Conservation (phyloP, 2,113 vertebrate genomes). For the Mungos mungo region DNA sequence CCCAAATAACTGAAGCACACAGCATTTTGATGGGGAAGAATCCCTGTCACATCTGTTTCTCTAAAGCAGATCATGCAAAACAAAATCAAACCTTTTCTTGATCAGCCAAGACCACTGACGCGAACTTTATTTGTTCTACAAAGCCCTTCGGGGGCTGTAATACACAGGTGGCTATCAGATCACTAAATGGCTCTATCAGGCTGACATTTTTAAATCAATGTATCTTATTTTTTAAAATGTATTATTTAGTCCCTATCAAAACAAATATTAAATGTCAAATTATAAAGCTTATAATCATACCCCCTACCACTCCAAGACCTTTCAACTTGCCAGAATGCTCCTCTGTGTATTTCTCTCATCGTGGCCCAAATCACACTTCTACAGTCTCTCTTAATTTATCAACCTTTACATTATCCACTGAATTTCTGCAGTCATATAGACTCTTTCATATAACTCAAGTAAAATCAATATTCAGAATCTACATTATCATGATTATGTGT, state of each 20-base stretch:
- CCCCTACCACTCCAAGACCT: neutral
- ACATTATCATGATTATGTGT: neutral
- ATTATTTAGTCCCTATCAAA: conserved; percentile 17
- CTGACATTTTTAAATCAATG: neutral
- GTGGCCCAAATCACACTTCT: neutral
- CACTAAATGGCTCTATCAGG: neutral
- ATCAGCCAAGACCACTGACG: neutral
- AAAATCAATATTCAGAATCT: neutral
- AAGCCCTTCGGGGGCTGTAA: neutral
- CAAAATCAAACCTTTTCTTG: neutral
- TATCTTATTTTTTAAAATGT: neutral
- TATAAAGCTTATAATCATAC: neutral
- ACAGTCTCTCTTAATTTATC: neutral
- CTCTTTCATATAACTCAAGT: neutral
- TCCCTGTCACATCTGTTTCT: neutral
- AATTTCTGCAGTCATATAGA: neutral
- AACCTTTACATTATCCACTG: neutral
- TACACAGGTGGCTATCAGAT: neutral
- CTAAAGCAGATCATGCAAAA: neutral
- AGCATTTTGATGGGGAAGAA: neutral
- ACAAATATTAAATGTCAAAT: neutral
- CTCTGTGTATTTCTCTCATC: neutral
- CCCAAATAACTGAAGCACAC: accelerated
- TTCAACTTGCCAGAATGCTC: neutral
- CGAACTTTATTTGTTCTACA: neutral